Conservation (phyloP, 2,888 invertebrate species). For the Pogonocherus hispidulus region DNA sequence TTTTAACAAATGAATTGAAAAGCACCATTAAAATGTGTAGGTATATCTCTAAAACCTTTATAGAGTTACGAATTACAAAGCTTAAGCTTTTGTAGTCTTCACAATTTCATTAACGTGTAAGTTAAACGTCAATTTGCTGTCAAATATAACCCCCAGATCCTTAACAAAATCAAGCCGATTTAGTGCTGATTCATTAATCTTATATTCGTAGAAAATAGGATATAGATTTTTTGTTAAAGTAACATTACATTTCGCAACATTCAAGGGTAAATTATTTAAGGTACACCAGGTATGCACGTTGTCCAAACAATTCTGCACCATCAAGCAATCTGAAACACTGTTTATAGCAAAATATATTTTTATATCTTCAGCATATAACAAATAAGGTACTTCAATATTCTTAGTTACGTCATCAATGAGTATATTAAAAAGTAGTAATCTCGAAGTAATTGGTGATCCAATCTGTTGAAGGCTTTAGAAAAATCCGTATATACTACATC, state of each 20-base stretch:
- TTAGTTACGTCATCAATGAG: slow-evolving; percentile 1
- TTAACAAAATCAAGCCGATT: background rate
- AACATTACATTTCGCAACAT: background rate
- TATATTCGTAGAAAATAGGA: background rate
- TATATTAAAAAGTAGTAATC: background rate
- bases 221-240: background rate
- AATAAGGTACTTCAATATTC: background rate
- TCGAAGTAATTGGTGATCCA: too few relatives aligned
- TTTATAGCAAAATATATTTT: background rate
- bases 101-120: background rate
- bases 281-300: too few relatives aligned
- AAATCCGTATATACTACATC: too few relatives aligned
- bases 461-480: too few relatives aligned
- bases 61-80: background rate
- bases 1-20: background rate
- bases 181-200: background rate
- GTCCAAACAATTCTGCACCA: background rate
- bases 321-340: background rate
- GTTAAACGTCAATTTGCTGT: background rate
- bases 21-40: background rate
- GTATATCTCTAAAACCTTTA: background rate
- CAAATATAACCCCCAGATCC: background rate
- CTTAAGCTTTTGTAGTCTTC: background rate
- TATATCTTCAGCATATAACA: background rate
- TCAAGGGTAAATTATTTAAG: background rate